These are phyloP conservation scores for Crocodylus rhombifer DNA, from an alignment of 2,797 vertebrate genomes.

Conservation along the genomic window DNA sequence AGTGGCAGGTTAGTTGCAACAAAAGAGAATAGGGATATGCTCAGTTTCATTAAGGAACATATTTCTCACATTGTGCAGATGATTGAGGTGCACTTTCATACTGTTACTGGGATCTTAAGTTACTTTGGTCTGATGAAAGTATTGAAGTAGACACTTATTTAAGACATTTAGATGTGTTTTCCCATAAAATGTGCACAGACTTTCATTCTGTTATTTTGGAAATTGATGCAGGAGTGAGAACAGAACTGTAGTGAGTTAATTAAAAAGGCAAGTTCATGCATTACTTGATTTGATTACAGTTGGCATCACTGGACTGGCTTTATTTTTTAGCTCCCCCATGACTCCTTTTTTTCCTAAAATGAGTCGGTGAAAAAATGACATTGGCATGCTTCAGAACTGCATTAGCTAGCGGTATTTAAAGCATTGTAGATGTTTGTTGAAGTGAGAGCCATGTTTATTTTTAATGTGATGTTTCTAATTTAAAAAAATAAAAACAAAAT, in stretches of 20 bases:
- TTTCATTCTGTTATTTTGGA: conserved; percentile 53
- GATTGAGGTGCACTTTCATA: conserved; percentile 63
- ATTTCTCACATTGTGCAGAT: not conserved
- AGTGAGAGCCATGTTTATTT: not conserved
- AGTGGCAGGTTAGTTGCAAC: not conserved
- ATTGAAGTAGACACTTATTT: conserved; percentile 37
- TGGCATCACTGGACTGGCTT: not conserved
- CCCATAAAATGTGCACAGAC: conserved; percentile 37
- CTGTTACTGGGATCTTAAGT: conserved; percentile 42
- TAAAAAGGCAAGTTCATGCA: not conserved
- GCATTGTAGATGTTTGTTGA: not conserved
- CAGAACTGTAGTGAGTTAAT: not conserved
- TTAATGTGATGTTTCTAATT: not conserved
- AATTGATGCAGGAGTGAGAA: not conserved
- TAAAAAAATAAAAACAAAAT: not conserved
- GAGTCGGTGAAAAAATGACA: not conserved
- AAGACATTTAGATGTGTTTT: not conserved
- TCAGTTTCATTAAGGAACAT: not conserved
- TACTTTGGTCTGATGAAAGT: conserved; percentile 51
- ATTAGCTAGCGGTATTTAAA: not conserved
- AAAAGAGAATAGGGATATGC: not conserved
- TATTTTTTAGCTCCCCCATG: not conserved
- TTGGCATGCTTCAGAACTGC: not conserved
- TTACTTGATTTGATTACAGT: conserved; percentile 19
- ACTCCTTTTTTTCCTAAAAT: conserved; percentile 1